These are phyloP conservation scores for Zaprionus ornatus DNA, from an alignment of 1,140 invertebrate genomes.

Conservation along the genomic window DNA sequence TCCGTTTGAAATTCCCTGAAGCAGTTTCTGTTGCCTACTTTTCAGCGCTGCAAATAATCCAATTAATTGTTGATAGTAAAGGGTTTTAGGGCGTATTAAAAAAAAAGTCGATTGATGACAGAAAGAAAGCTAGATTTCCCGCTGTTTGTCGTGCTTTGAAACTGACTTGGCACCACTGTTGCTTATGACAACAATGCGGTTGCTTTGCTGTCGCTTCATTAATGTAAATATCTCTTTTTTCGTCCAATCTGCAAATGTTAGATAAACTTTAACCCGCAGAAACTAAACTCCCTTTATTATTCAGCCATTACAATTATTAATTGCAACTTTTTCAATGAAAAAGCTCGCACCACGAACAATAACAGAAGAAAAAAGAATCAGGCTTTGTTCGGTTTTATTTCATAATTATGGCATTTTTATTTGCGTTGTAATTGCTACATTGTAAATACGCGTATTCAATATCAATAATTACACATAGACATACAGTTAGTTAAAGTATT, in stretches of 20 bases:
- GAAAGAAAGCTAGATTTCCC: too few species aligned
- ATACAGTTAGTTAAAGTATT: slow-evolving; percentile 58
- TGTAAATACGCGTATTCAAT: slow-evolving; percentile 77
- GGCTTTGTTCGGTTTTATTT: slow-evolving; percentile 45
- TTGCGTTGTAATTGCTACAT: slow-evolving; percentile 79
- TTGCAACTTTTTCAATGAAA: neutral
- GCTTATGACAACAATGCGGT: neutral
- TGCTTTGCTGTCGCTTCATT: neutral
- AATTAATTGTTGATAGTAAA: neutral
- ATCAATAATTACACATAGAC: slow-evolving; percentile 82
- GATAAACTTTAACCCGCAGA: neutral
- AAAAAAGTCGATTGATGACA: neutral
- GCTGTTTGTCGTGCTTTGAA: too few species aligned
- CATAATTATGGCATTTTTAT: slow-evolving; percentile 80
- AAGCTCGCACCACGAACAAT: too few species aligned
- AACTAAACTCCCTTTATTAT: neutral
- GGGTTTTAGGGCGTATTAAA: neutral
- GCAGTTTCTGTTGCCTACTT: neutral
- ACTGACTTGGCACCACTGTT: neutral
- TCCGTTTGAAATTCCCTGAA: too few species aligned
- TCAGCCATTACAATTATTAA: neutral
- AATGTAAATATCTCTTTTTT: neutral
- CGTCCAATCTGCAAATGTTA: neutral
- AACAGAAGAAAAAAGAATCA: neutral
- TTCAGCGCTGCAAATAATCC: too few species aligned